These are phyloP conservation scores for Sylvia atricapilla DNA, from an alignment of 2,113 vertebrate species.

Conservation along the genomic window DNA sequence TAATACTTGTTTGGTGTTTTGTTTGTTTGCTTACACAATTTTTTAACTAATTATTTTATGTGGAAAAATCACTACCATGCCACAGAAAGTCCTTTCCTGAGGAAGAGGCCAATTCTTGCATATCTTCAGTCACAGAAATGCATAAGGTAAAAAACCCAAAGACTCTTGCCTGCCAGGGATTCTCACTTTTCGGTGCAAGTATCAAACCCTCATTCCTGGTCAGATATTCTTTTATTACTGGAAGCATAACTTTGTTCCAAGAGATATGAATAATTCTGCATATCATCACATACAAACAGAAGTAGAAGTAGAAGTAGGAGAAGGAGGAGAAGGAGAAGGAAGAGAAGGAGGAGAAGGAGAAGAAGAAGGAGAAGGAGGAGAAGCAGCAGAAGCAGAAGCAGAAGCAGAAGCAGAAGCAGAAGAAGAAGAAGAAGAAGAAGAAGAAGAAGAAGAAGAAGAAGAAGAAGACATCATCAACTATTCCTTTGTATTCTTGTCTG, in stretches of 20 bases:
- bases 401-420: too few relatives aligned
- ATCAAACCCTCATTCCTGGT: neutral
- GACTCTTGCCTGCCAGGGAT: neutral
- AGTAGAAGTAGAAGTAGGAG: neutral
- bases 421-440: too few relatives aligned
- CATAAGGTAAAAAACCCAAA: neutral
- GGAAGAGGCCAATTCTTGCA: neutral
- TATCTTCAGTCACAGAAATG: neutral
- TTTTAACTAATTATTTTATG: neutral
- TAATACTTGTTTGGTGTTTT: neutral
- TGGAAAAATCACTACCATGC: neutral
- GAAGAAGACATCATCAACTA: neutral
- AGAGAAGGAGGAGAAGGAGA: too few relatives aligned
- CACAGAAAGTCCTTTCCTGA: neutral
- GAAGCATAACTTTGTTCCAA: neutral
- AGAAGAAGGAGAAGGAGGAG: too few relatives aligned
- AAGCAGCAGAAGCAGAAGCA: neutral
- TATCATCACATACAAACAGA: neutral
- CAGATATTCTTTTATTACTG: neutral
- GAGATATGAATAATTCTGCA: neutral
- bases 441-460: neutral
- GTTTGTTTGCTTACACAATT: neutral
- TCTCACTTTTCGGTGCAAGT: neutral
- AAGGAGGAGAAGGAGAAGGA: too few relatives aligned
- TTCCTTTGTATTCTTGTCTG: neutral